phyloP scores from a whole-genome alignment of 2,797 vertebrate genomes.

The Nasua narica region DNA sequence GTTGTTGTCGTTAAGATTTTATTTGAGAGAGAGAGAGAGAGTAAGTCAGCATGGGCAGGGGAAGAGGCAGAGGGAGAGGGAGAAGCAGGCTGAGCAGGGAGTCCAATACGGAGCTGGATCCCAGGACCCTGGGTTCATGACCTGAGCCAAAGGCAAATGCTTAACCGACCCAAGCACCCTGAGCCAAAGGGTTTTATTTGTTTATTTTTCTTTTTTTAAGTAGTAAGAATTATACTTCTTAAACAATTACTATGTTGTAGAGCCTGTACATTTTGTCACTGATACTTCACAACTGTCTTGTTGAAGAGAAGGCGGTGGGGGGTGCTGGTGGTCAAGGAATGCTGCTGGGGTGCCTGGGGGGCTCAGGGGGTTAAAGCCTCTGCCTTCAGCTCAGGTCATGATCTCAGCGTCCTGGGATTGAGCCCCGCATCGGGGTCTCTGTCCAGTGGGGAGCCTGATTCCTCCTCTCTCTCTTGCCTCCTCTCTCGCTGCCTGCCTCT shows the following conservation, averaged over 20 bases:
- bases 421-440: no score
- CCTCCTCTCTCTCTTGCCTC: no score
- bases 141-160: not conserved
- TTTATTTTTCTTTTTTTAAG: not conserved
- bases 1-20: not conserved
- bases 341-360: no score
- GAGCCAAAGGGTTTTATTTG: not conserved
- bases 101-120: rapidly evolving
- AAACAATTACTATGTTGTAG: not conserved
- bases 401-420: no score
- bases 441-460: no score
- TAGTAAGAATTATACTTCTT: not conserved
- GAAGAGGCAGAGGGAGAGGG: not conserved
- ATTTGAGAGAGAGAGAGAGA: not conserved
- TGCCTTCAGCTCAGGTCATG: no score
- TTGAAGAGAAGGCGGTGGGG: not conserved
- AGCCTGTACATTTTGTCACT: not conserved
- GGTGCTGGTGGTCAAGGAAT: not conserved
- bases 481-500: no score
- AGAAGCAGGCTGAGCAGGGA: not conserved
- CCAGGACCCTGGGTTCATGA: not conserved
- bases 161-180: not conserved
- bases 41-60: not conserved
- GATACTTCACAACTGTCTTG: not conserved
- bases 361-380: no score